Conservation (phyloP, 2,888 invertebrate genomes). For the Teinopalpus imperialis region DNA sequence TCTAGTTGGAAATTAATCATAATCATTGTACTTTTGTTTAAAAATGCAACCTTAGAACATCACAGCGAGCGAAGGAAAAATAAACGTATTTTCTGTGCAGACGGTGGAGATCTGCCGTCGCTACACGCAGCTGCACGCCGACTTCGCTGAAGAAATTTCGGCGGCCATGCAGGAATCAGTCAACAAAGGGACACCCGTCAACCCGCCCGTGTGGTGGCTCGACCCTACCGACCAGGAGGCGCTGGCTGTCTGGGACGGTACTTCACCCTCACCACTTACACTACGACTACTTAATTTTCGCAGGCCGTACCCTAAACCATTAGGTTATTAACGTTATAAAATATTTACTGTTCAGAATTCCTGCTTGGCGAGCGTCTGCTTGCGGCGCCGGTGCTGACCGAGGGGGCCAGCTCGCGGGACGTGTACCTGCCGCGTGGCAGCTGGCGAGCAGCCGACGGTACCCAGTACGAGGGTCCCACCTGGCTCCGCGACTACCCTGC, state of each 20-base stretch:
- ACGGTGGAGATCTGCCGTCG: slow-evolving; percentile 83
- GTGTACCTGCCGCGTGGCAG: slow-evolving; percentile 86
- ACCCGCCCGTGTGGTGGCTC: slow-evolving; percentile 94
- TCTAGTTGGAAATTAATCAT: no score
- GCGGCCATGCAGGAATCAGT: slow-evolving; percentile 84
- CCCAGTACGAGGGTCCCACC: slow-evolving; percentile 70
- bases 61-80: no score
- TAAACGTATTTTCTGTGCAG: slow-evolving; percentile 50
- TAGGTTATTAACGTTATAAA: no score
- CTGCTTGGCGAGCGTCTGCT: slow-evolving; percentile 86
- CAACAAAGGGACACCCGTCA: slow-evolving; percentile 85
- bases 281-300: no score
- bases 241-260: slow-evolving; percentile 80
- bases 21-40: no score
- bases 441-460: slow-evolving; percentile 80
- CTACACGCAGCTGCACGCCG: slow-evolving; percentile 85
- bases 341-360: slow-evolving; percentile 79
- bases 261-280: no score
- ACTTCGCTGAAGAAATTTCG: slow-evolving; percentile 82
- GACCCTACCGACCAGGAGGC: slow-evolving; percentile 86
- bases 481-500: slow-evolving; percentile 83
- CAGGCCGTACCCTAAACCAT: no score
- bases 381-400: slow-evolving; percentile 86
- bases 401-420: slow-evolving; percentile 82
- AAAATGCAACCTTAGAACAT: no score